These are phyloP conservation scores for Mallateleia sp. DNA, from an alignment of 2,888 invertebrate species.

Conservation along the genomic window DNA sequence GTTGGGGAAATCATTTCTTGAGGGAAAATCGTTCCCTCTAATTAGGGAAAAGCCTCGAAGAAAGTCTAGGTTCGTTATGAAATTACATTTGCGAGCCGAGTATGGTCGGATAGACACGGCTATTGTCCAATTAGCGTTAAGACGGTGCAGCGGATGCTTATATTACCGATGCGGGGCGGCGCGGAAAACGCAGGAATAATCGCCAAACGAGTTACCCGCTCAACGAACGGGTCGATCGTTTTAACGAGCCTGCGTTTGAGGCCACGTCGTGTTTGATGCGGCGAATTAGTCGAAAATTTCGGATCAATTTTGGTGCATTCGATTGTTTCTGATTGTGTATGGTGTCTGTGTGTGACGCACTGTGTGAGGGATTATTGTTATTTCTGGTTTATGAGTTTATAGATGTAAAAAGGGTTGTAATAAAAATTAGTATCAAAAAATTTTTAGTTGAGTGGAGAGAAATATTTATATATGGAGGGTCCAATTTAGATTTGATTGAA, in stretches of 20 bases:
- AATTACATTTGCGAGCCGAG: constrained; percentile 83
- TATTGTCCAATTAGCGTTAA: constrained; percentile 83
- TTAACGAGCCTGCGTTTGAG: constrained; percentile 49
- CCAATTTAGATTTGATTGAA: no score
- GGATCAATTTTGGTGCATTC: no score
- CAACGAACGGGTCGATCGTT: constrained; percentile 72
- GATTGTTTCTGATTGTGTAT: not conserved
- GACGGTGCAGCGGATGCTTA: constrained; percentile 55
- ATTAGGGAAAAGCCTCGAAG: constrained; percentile 59
- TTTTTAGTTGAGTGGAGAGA: no score
- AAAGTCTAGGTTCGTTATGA: constrained; percentile 80
- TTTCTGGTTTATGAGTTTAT: no score
- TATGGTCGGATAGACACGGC: constrained; percentile 73
- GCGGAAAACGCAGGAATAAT: constrained; percentile 56
- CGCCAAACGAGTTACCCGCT: constrained; percentile 56
- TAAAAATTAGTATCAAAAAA: no score
- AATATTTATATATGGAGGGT: no score
- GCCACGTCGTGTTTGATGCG: not conserved
- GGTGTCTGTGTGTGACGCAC: no score
- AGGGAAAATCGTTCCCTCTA: constrained; percentile 1
- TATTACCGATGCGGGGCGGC: constrained; percentile 61
- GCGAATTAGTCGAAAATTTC: constrained; percentile 1
- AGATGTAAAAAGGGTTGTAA: no score
- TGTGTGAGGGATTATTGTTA: no score
- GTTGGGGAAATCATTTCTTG: no score